A percentile compares a stretch with the other conserved stretches of the same genome.
phyloP scores from a whole-genome alignment of 2,797 vertebrate genomes.

The Brachymystax lenok region DNA sequence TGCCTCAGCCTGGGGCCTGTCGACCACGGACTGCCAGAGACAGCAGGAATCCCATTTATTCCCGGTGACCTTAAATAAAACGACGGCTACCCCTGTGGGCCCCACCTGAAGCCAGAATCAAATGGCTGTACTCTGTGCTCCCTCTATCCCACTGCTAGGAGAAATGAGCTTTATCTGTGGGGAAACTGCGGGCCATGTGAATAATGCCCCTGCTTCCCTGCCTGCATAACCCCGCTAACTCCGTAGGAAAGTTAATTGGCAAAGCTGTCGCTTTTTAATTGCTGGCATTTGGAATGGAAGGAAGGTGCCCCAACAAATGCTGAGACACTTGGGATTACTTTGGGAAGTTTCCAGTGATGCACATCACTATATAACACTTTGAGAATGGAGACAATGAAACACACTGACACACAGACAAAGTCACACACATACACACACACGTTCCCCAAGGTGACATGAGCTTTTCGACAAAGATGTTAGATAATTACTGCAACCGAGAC shows the following conservation, averaged over 20 bases:
- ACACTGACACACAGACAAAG: constrained; percentile 14
- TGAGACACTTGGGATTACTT: constrained; percentile 65
- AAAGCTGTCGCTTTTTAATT: constrained; percentile 81
- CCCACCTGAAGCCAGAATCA: constrained; percentile 76
- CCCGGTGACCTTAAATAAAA: constrained; percentile 84
- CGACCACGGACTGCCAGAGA: constrained; percentile 76
- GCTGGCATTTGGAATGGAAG: constrained; percentile 64
- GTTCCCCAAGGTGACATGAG: constrained; percentile 62
- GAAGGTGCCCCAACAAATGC: constrained; percentile 49
- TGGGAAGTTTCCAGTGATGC: constrained; percentile 56
- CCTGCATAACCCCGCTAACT: constrained; percentile 70
- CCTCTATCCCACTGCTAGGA: constrained; percentile 80
- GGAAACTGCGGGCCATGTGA: constrained; percentile 74
- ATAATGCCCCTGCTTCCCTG: constrained; percentile 74
- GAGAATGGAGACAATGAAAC: constrained; percentile 44
- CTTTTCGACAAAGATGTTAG: constrained; percentile 62
- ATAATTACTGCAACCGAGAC: constrained; percentile 71
- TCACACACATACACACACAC: constrained; percentile 29
- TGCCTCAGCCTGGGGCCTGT: constrained; percentile 69
- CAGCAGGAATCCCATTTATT: constrained; percentile 81
- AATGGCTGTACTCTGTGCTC: constrained; percentile 72
- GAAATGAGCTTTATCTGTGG: constrained; percentile 81
- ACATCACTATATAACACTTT: constrained; percentile 46
- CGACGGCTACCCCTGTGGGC: constrained; percentile 79
- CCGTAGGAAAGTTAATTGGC: constrained; percentile 74